These are phyloP conservation scores for Drosophila cracens DNA, from an alignment of 2,888 invertebrate genomes.

Conservation along the genomic window DNA sequence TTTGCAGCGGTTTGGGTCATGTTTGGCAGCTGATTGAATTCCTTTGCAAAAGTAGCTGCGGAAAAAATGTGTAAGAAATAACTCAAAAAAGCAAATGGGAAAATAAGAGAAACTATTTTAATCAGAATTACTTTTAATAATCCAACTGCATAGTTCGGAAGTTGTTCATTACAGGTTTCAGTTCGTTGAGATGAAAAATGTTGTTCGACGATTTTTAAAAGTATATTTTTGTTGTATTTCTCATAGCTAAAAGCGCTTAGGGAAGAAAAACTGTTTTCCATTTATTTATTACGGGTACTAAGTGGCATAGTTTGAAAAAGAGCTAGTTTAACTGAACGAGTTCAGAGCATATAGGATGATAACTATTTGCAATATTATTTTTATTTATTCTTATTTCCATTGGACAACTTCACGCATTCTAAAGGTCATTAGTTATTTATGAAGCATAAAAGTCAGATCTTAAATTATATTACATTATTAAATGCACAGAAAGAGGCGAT, in stretches of 20 bases:
- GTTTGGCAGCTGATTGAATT: conserved; percentile 18
- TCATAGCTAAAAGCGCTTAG: background rate
- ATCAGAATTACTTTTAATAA: background rate
- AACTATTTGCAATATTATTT: background rate
- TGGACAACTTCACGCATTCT: background rate
- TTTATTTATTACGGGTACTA: background rate
- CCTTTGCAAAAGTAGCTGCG: conserved; percentile 13
- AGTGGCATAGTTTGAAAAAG: background rate
- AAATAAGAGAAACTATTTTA: background rate
- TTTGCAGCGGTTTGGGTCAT: background rate
- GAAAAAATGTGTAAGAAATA: background rate
- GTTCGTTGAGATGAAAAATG: background rate
- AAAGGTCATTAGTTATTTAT: conserved; percentile 7
- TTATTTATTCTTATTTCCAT: background rate
- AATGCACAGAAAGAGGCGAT: background rate
- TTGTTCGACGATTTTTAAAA: background rate
- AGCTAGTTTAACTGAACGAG: background rate
- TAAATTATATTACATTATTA: background rate
- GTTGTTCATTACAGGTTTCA: background rate
- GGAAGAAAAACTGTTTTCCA: background rate
- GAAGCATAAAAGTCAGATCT: background rate
- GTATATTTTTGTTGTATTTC: background rate
- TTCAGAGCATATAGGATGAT: background rate
- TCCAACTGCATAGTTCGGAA: background rate
- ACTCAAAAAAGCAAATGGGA: background rate